Evolutionary conservation across 2,888 invertebrate genomes (phyloP), one percentile per base, ranked within the genome.

Genomic region (Margaritifera margaritifera): DNA sequence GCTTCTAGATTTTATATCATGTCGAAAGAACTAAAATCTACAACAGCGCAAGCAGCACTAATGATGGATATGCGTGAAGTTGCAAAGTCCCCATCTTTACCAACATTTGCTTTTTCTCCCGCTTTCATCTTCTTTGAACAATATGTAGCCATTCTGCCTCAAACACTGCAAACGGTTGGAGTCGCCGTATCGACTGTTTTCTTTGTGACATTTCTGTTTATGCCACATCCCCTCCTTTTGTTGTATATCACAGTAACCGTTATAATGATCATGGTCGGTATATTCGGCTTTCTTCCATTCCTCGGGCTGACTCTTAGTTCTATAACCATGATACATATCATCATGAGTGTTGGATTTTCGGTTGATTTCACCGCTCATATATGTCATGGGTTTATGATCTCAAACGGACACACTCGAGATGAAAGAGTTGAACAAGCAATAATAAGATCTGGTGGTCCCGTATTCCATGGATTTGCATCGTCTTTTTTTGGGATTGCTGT

Each of bases 1-100:
- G 96, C 95, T 1, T 96, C 96, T 60, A 92, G 97, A 71, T 95
- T 96, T 86, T 91, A 97, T 61, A 94, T 97, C 62, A 96, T 96
- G 89, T 95, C 96, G 0, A 94, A 95, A 3, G 95, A 96, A 84
- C 95, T 97, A 60, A 94, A 94, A 67, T 95, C 96, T 64, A 96
- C 96, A 22, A 69, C 71, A 18, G 67, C 64, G 22, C 84, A 86
- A 70, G 83, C 82, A 0, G 62, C 76, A 22, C 62, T 84, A 62
- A 85, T 86, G 83, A n/a, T 79, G n/a, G 24, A 66, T 27, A 69
- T 84, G 71, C 69, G 86, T 20, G 71, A 79, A 24, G 63, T 84
- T 0, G 81, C 83, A 18, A 62, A 75, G 42, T 64, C 68, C 19
- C 80, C 80, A 6, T 51, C 65, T 6, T 50, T 84, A 6, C 71